A percentile compares a stretch with the other conserved stretches of the same genome.
phyloP scores from a whole-genome alignment of 2,888 invertebrate species.

The Trissonchulus latispiculum region DNA sequence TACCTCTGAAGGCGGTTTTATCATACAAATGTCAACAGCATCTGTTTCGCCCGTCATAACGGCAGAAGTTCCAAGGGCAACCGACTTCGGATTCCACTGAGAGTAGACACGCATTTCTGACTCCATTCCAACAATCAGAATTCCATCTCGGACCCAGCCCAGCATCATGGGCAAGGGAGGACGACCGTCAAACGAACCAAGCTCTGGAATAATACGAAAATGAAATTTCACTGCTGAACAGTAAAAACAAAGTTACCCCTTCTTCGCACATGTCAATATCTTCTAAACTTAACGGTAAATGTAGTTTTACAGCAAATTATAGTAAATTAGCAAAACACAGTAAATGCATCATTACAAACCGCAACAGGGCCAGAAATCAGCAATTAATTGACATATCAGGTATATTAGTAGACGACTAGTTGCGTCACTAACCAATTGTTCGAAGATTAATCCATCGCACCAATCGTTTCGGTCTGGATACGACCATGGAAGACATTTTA shows the following conservation, averaged over 20 bases:
- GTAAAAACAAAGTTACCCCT: too few relatives aligned
- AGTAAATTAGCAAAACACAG: too few relatives aligned
- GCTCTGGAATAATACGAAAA: too few relatives aligned
- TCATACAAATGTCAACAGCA: neutral
- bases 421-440: neutral
- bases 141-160: conserved; percentile 96
- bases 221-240: too few relatives aligned
- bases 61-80: neutral
- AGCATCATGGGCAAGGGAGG: conserved; percentile 96
- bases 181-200: conserved; percentile 85
- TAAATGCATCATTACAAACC: too few relatives aligned
- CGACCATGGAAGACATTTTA: conserved; percentile 79
- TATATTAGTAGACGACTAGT: too few relatives aligned
- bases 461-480: conserved; percentile 54
- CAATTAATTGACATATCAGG: too few relatives aligned
- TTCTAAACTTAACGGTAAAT: too few relatives aligned
- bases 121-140: conserved; percentile 96
- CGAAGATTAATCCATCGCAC: conserved; percentile 39
- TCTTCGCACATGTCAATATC: too few relatives aligned
- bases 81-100: conserved; percentile 60
- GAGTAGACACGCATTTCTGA: conserved; percentile 99
- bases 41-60: neutral
- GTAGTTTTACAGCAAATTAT: too few relatives aligned
- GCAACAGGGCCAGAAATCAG: too few relatives aligned
- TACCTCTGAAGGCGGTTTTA: neutral